phyloP scores from a whole-genome alignment of 53 echinoderm and acorn worm genomes.

The Astropecten irregularis region DNA sequence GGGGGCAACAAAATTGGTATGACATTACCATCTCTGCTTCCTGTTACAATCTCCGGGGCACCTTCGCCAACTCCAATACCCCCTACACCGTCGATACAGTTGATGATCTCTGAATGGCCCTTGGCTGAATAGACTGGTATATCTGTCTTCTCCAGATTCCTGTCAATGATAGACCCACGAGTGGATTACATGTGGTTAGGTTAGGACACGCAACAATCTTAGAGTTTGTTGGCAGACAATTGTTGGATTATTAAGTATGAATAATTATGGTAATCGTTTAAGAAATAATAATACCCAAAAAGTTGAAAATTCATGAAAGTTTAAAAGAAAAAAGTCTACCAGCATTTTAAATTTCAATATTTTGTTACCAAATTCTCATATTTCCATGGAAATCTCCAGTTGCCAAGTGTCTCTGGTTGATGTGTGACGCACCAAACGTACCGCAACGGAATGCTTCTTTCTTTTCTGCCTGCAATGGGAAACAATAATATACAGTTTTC shows the following conservation, averaged over 20 bases:
- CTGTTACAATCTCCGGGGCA: slow-evolving; percentile 94
- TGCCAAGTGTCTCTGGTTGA: slow-evolving; percentile 80
- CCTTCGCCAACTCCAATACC: slow-evolving; percentile 90
- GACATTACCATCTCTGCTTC: slow-evolving; percentile 98
- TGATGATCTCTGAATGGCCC: slow-evolving; percentile 90
- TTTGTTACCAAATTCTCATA: slow-evolving; percentile 86
- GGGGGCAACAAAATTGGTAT: too few species aligned
- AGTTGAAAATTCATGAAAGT: too few species aligned
- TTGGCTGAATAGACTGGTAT: slow-evolving; percentile 72
- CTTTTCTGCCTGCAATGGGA: slow-evolving; percentile 74
- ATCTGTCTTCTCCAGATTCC: slow-evolving; percentile 85
- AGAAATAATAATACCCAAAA: too few species aligned
- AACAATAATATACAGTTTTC: neutral
- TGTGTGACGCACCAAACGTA: slow-evolving; percentile 91
- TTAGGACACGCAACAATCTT: too few species aligned
- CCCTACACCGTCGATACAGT: slow-evolving; percentile 97
- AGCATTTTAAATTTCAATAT: neutral
- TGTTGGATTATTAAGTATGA: too few species aligned
- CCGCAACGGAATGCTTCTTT: slow-evolving; percentile 87
- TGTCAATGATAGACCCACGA: too few species aligned
- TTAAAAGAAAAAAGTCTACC: too few species aligned
- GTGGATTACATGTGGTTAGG: too few species aligned
- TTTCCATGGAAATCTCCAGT: slow-evolving; percentile 94
- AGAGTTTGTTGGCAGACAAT: too few species aligned
- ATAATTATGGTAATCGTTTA: too few species aligned